Evolutionary conservation across 2,113 vertebrate species (phyloP).

Genomic region (Ceuthmochares aereus): DNA sequence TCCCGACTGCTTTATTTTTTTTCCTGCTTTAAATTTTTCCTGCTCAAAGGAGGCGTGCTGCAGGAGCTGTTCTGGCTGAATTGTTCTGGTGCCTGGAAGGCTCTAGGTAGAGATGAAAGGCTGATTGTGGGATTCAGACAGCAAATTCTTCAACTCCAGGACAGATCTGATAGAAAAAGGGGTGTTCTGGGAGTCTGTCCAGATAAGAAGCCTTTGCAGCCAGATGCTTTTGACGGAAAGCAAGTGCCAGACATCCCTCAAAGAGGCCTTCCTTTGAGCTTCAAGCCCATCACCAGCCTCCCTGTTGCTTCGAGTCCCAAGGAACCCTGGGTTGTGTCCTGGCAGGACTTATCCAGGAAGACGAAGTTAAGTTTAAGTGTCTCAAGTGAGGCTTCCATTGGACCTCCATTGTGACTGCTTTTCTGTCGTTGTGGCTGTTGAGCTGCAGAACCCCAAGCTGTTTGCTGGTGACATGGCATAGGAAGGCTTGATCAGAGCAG

Average conservation of each 20-base stretch:
- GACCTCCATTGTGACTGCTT: fast-evolving
- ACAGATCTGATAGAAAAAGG: not conserved
- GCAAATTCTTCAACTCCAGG: not conserved
- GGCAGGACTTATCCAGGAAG: not conserved
- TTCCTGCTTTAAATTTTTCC: not conserved
- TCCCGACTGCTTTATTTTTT: not conserved
- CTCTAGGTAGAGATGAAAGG: not conserved
- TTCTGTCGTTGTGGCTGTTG: fast-evolving
- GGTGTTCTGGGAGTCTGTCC: not conserved
- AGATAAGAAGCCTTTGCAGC: not conserved
- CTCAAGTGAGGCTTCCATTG: fast-evolving
- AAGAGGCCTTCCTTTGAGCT: not conserved
- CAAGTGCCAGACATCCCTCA: not conserved
- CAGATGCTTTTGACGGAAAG: not conserved
- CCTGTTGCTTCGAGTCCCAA: fast-evolving
- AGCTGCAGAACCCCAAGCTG: not conserved
- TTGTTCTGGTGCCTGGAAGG: not conserved
- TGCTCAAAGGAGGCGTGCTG: not conserved
- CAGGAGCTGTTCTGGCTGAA: not conserved
- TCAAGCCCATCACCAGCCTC: not conserved
- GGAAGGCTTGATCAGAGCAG: not conserved
- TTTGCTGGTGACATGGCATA: not conserved
- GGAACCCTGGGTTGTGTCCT: not conserved
- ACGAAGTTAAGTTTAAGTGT: not conserved
- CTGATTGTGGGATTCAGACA: not conserved